These are phyloP conservation scores for Calameuta filiformis DNA, from an alignment of 2,888 invertebrate genomes.

Conservation along the genomic window DNA sequence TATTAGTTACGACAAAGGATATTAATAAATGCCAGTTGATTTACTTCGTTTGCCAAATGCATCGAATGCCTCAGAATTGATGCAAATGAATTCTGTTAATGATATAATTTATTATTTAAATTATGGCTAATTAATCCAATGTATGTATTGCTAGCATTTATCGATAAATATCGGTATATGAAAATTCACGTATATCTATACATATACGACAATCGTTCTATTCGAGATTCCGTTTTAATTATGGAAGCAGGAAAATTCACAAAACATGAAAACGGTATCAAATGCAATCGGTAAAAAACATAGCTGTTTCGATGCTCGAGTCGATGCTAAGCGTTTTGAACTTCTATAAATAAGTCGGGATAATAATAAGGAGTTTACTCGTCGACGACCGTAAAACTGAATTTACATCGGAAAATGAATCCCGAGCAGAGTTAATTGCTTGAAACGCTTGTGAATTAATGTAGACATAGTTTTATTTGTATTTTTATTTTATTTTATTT, in stretches of 20 bases:
- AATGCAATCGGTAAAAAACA: not conserved
- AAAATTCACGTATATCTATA: not conserved
- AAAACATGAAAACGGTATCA: not conserved
- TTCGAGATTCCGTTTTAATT: not conserved
- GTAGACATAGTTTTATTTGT: not conserved
- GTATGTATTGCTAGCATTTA: not conserved
- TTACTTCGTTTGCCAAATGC: too few species aligned
- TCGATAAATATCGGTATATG: not conserved
- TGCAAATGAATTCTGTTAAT: not conserved
- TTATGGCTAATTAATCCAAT: not conserved
- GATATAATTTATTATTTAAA: not conserved
- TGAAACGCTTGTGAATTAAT: not conserved
- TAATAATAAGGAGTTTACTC: not conserved
- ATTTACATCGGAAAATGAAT: not conserved
- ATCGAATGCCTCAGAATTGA: not conserved
- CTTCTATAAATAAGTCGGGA: not conserved
- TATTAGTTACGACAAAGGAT: conserved; percentile 17
- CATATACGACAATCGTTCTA: not conserved
- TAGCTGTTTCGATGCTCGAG: not conserved
- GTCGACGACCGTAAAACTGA: not conserved
- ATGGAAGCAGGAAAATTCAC: not conserved
- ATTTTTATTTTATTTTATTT: not conserved
- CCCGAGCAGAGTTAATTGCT: not conserved
- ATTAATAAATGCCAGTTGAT: not conserved
- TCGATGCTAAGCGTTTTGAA: not conserved